A percentile compares a stretch with the other conserved stretches of the same genome.
Conservation (phyloP, 2,888 invertebrate genomes). For the Nemotelus nigrinus region DNA sequence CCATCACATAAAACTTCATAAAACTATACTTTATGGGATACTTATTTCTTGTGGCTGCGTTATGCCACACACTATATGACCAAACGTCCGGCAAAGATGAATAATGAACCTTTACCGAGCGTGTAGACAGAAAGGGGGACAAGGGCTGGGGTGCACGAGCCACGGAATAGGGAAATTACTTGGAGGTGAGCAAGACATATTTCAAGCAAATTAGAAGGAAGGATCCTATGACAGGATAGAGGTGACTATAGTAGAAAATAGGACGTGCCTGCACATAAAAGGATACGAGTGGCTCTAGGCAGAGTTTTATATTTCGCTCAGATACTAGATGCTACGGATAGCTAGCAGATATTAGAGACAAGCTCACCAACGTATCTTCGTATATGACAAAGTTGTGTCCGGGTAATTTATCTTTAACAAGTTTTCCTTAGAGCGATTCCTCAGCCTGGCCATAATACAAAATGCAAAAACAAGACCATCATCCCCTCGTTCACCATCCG, state of each 20-base stretch:
- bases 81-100: slow-evolving; percentile 45
- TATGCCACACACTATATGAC: slow-evolving; percentile 40
- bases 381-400: slow-evolving; percentile 44
- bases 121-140: neutral
- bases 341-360: neutral
- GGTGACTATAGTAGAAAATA: slow-evolving; percentile 39
- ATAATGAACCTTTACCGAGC: slow-evolving; percentile 47
- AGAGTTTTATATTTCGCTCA: slow-evolving; percentile 35
- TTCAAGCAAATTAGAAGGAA: slow-evolving; percentile 51
- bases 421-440: slow-evolving; percentile 52
- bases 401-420: slow-evolving; percentile 52
- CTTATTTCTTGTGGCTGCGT: slow-evolving; percentile 49
- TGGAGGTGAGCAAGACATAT: slow-evolving; percentile 51
- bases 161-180: slow-evolving; percentile 49
- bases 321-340: slow-evolving; percentile 15
- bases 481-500: slow-evolving; percentile 20
- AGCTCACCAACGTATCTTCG: slow-evolving; percentile 31
- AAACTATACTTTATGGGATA: slow-evolving; percentile 47
- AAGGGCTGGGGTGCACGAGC: slow-evolving; percentile 26
- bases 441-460: slow-evolving; percentile 45
- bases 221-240: slow-evolving; percentile 47
- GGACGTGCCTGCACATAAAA: slow-evolving; percentile 42
- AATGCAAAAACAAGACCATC: slow-evolving; percentile 34
- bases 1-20: slow-evolving; percentile 44
- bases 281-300: slow-evolving; percentile 16